phyloP scores from a whole-genome alignment of 2,888 invertebrate genomes.

The Choristoneura rosaceana region DNA sequence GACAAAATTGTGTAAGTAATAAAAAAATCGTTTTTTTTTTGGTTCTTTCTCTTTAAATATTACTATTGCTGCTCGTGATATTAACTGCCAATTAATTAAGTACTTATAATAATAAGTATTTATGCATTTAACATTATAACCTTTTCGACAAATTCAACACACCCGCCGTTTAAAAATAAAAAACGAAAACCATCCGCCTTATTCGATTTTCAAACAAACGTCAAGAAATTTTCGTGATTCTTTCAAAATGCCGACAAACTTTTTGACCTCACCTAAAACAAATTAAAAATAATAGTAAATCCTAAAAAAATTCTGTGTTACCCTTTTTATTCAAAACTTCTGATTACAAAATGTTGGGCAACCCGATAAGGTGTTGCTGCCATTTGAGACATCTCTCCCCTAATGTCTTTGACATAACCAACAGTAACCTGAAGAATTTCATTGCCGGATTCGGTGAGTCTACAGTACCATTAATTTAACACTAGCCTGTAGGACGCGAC shows the following conservation, averaged over 20 bases:
- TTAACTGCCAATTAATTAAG: too few species aligned
- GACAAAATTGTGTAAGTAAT: too few species aligned
- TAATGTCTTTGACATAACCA: conserved; percentile 51
- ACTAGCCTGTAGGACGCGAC: too few species aligned
- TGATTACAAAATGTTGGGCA: conserved; percentile 56
- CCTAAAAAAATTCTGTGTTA: conserved; percentile 54
- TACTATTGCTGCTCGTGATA: too few species aligned
- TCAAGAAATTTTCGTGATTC: conserved; percentile 51
- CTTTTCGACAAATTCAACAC: too few species aligned
- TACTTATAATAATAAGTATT: too few species aligned
- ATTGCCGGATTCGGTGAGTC: conserved; percentile 53
- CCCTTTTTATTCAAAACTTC: conserved; percentile 45
- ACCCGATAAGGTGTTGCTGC: conserved; percentile 55
- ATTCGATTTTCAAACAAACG: conserved; percentile 46
- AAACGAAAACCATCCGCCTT: background rate
- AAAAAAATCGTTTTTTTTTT: too few species aligned
- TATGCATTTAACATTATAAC: too few species aligned
- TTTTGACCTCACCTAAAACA: conserved; percentile 57
- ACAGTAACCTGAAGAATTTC: conserved; percentile 49
- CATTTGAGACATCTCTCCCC: conserved; percentile 55
- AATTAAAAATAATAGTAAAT: conserved; percentile 57
- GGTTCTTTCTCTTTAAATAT: too few species aligned
- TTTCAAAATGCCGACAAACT: conserved; percentile 51
- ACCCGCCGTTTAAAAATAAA: background rate
- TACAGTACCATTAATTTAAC: background rate